A percentile compares a stretch with the other conserved stretches of the same genome.
Conservation (phyloP, 1,140 invertebrate species). For the Drosophila orena region DNA sequence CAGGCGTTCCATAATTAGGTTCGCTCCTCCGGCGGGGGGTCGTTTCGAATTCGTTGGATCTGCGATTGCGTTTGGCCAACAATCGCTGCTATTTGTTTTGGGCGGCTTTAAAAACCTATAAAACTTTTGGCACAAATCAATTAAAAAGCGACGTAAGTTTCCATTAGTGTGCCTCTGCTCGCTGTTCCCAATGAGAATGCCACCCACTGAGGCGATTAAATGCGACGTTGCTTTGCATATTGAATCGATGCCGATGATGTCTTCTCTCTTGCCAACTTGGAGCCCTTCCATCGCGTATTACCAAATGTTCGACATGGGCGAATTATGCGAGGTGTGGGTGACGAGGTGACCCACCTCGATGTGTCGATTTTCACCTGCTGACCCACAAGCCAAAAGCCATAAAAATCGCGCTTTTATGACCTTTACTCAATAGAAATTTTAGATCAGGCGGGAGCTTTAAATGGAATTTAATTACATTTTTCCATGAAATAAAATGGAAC, state of each 20-base stretch:
- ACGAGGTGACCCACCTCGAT: constrained; percentile 18
- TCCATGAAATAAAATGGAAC: too few relatives aligned
- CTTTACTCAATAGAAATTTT: constrained; percentile 13
- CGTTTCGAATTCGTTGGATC: background rate
- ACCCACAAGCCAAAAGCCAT: constrained; percentile 48
- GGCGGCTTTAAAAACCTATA: constrained; percentile 58
- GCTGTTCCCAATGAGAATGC: constrained; percentile 61
- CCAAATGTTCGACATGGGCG: constrained; percentile 55
- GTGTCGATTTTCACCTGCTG: constrained; percentile 69
- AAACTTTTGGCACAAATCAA: constrained; percentile 76
- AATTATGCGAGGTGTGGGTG: constrained; percentile 47
- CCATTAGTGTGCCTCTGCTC: constrained; percentile 13
- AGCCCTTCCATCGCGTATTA: constrained; percentile 49
- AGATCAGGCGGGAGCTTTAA: too few relatives aligned
- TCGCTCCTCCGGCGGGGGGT: constrained; percentile 25
- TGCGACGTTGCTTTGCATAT: constrained; percentile 65
- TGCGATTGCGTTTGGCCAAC: constrained; percentile 15
- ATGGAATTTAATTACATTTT: too few relatives aligned
- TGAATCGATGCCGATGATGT: constrained; percentile 31
- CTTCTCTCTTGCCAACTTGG: constrained; percentile 31
- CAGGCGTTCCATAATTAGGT: constrained; percentile 68
- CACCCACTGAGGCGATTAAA: constrained; percentile 77
- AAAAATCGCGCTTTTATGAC: constrained; percentile 30
- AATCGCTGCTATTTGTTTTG: constrained; percentile 35
- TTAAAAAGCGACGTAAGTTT: constrained; percentile 61